A percentile compares a stretch with the other conserved stretches of the same genome.
phyloP scores from a whole-genome alignment of 2,888 invertebrate species.

The Hypomecis atomaria region DNA sequence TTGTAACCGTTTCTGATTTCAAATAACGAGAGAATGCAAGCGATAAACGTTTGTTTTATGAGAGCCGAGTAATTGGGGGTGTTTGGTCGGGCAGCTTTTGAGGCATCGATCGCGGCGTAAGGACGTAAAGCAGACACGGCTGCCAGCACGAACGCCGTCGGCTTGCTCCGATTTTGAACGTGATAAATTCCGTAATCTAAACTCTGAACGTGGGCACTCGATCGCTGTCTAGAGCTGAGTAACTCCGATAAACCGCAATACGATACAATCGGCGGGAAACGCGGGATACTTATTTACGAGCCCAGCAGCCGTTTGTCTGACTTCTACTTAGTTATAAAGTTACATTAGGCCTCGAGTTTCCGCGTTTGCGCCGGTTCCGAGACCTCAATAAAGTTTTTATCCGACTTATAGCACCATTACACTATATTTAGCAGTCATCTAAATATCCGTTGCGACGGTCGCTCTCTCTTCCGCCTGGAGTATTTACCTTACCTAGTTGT shows the following conservation, averaged over 20 bases:
- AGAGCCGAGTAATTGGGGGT: slow-evolving; percentile 16
- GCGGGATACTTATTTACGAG: slow-evolving; percentile 59
- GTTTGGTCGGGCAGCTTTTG: slow-evolving; percentile 13
- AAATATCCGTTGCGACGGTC: slow-evolving; percentile 19
- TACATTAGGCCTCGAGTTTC: slow-evolving; percentile 25
- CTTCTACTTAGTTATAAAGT: slow-evolving; percentile 35
- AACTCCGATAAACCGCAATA: slow-evolving; percentile 64
- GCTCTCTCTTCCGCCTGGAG: slow-evolving; percentile 21
- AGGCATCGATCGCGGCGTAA: slow-evolving; percentile 16
- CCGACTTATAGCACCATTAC: slow-evolving; percentile 19
- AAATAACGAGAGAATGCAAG: slow-evolving; percentile 12
- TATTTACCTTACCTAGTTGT: slow-evolving; percentile 25
- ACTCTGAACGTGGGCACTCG: slow-evolving; percentile 61
- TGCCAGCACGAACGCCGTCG: slow-evolving; percentile 27
- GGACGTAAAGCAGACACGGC: slow-evolving; percentile 20
- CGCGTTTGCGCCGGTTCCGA: slow-evolving; percentile 15
- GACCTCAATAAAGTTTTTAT: slow-evolving; percentile 29
- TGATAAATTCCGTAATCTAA: slow-evolving; percentile 63
- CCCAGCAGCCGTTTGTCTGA: slow-evolving; percentile 36
- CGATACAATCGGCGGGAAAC: slow-evolving; percentile 66
- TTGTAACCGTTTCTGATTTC: slow-evolving; percentile 17
- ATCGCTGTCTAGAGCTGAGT: slow-evolving; percentile 61
- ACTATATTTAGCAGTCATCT: slow-evolving; percentile 28
- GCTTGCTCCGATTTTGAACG: slow-evolving; percentile 41
- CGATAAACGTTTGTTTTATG: slow-evolving; percentile 24